Evolutionary conservation across 2,797 vertebrate species (phyloP), one percentile per base, ranked within the genome.

Genomic region (Vireo griseus): DNA sequence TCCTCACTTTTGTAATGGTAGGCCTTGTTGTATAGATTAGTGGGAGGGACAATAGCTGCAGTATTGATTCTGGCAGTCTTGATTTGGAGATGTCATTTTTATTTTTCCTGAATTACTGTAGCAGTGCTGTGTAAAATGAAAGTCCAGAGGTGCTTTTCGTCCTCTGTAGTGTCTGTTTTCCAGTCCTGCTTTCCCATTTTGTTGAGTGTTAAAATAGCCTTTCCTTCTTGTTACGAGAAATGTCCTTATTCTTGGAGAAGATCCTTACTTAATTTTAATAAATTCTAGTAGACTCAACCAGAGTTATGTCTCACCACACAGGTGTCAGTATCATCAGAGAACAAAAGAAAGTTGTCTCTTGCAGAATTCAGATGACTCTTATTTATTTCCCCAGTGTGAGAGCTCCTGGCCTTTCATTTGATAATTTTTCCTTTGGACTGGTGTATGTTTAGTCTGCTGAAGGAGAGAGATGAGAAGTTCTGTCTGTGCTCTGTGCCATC

Each of bases 61-160:
- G 26, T 86, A 86, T 81, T 86, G 86, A 86, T 88, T 93, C 76
- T 91, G 61, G 31, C 84, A 86, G 40, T 87, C 84, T 90, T 95
- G 89, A 63, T 92, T 65, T 88, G 39, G 59, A 86, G 44, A 42
- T 63, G 63, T 57, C 29, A 57, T 35, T 79, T 90, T 83, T 77
- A 40, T 66, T 88, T 86, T 63, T 75, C 21, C 31, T 76, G 40
- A 72, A 21, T 73, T 81, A 44, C 29, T 44, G 15, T 50, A 52
- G 44, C 55, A 57, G 29, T 51, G 5, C 55, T 73, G 19, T 67
- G 19, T 52, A 37, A 76, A 83, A 59, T 47, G 6, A 18, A 81
- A 81, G 66, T 76, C 63, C 57, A 59, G 62, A 88, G 51, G 29
- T 88, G 33, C 33, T 85, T 73, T 94, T 68, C 1, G 1, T 76